These are phyloP conservation scores for Glossosoma conforme DNA, from an alignment of 1,140 invertebrate species.

Conservation along the genomic window DNA sequence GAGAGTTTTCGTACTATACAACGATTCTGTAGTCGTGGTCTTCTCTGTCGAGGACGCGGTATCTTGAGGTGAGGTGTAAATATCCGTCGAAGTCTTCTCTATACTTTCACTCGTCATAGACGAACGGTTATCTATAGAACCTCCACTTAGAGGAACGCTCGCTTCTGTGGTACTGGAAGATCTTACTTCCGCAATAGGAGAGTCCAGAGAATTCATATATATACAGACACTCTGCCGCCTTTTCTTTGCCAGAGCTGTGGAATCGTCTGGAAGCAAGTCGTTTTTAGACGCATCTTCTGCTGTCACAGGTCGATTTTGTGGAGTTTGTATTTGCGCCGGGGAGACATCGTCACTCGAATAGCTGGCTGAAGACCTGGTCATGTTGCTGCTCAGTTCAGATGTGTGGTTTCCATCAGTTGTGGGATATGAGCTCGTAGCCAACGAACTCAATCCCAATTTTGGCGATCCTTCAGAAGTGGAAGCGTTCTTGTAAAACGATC, in stretches of 20 bases:
- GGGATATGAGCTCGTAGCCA: slow-evolving; percentile 29
- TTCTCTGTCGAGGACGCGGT: slow-evolving; percentile 15
- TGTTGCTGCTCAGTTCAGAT: slow-evolving; percentile 15
- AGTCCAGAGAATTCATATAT: slow-evolving; percentile 25
- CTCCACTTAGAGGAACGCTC: slow-evolving; percentile 6
- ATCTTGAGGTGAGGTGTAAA: slow-evolving; percentile 8
- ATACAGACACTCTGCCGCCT: slow-evolving; percentile 27
- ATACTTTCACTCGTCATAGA: not conserved
- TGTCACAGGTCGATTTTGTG: slow-evolving; percentile 15
- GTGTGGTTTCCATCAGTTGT: slow-evolving; percentile 14
- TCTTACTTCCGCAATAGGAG: slow-evolving; percentile 21
- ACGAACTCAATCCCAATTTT: slow-evolving; percentile 29
- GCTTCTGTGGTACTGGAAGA: slow-evolving; percentile 16
- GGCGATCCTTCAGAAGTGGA: slow-evolving; percentile 26
- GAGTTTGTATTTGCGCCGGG: slow-evolving; percentile 13
- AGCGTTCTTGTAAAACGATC: slow-evolving; percentile 23
- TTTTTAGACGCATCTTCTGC: slow-evolving; percentile 14
- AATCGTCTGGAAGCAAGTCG: not conserved
- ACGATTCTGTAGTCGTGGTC: slow-evolving; percentile 20
- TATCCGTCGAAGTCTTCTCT: slow-evolving; percentile 1
- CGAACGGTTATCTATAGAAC: slow-evolving; percentile 8
- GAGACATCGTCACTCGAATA: slow-evolving; percentile 29
- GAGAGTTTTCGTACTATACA: not conserved
- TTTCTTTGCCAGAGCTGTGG: slow-evolving; percentile 16
- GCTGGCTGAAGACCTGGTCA: slow-evolving; percentile 25